A percentile compares a stretch with the other conserved stretches of the same genome.
These are phyloP conservation scores for Chelidonichthys spinosus DNA, from an alignment of 2,797 vertebrate genomes.

Conservation along the genomic window DNA sequence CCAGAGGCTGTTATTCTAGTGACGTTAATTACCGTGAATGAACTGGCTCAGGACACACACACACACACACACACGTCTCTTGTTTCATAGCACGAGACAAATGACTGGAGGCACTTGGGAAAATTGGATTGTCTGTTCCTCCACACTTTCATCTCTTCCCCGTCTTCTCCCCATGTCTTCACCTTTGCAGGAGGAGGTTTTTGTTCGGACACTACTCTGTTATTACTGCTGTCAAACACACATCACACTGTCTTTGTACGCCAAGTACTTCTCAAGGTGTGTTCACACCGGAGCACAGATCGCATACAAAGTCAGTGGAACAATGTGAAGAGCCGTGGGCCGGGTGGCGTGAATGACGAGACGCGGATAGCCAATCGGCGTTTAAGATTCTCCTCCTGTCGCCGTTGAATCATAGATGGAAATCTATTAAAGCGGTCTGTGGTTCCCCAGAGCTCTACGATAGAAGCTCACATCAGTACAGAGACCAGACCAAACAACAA, in stretches of 20 bases:
- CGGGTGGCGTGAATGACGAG: too few relatives aligned
- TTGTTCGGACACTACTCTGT: constrained; percentile 4
- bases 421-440: too few relatives aligned
- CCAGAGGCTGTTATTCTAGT: constrained; percentile 58
- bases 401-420: too few relatives aligned
- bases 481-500: too few relatives aligned
- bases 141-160: background rate
- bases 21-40: constrained; percentile 58
- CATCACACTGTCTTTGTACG: constrained; percentile 5
- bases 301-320: too few relatives aligned
- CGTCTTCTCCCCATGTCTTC: background rate
- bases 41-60: constrained; percentile 19
- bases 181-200: background rate
- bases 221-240: constrained; percentile 1
- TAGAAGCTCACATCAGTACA: too few relatives aligned
- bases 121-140: constrained; percentile 34
- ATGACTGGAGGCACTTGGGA: constrained; percentile 25
- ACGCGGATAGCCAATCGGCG: too few relatives aligned
- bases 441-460: too few relatives aligned
- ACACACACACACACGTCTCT: constrained; percentile 16
- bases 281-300: too few relatives aligned
- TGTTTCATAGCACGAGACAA: constrained; percentile 47
- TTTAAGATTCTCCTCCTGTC: too few relatives aligned
- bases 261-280: background rate
- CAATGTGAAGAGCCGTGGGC: too few relatives aligned